A percentile compares a stretch with the other conserved stretches of the same genome.
Conservation (phyloP, 2,797 vertebrate species). For the Melanotaenia maccullochi region DNA sequence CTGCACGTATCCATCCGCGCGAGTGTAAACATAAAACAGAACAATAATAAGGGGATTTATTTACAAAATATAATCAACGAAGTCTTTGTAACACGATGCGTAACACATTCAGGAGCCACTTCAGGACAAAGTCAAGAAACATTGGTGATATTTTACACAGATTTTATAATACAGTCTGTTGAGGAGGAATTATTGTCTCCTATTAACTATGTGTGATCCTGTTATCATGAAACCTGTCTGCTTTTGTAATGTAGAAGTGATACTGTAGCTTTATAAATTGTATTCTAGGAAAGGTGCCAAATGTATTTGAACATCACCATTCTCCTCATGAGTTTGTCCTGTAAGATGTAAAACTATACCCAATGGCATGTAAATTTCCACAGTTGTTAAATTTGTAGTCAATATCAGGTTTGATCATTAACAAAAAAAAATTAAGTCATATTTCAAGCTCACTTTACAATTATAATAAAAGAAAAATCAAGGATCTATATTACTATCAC, state of each 20-base stretch:
- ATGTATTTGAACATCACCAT: neutral
- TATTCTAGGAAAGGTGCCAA: neutral
- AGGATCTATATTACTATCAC: no score
- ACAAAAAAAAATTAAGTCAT: neutral
- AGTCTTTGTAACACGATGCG: neutral
- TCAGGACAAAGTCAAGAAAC: neutral
- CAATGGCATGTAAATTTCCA: neutral
- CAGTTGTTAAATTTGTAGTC: neutral
- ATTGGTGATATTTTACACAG: neutral
- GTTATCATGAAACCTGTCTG: neutral
- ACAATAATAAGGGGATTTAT: slow-evolving; percentile 21
- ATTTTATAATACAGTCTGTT: slow-evolving; percentile 5
- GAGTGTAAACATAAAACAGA: slow-evolving; percentile 86
- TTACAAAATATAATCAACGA: neutral
- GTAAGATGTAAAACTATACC: neutral
- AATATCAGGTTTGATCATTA: neutral
- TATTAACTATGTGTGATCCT: neutral
- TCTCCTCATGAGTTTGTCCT: neutral
- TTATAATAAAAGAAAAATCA: no score
- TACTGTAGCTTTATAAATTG: neutral
- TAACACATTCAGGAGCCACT: neutral
- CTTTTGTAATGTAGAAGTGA: neutral
- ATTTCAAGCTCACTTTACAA: neutral
- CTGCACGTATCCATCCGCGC: slow-evolving; percentile 91
- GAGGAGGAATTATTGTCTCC: neutral